Evolutionary conservation across 2,888 invertebrate genomes (phyloP), one percentile per base, ranked within the genome.

Genomic region (Melieria picta): DNA sequence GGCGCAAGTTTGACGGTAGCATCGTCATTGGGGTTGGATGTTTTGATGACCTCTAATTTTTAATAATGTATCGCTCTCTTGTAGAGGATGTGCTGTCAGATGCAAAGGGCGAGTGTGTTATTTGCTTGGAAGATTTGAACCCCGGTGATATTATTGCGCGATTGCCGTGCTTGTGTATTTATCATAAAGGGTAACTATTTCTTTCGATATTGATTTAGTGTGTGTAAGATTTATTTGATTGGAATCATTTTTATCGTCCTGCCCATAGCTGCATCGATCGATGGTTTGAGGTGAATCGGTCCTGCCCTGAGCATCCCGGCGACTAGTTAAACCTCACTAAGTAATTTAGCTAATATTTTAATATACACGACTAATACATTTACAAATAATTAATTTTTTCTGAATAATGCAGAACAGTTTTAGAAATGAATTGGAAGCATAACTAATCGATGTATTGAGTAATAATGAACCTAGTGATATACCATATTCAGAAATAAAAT

Each of bases 271-370:
- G 99, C 90, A 98, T 99, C 90, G 98, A 99, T 90, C 93, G 94
- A 89, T 99, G 99, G 99, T 99, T 99, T 90, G 96, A 97, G 89
- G 95, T 97, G 87, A 99, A 98, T 90, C 93, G 98, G 88, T 96
- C 96, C 84, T 99, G 99, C 90, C 99, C 99, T 69, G 98, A 98
- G 89, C 99, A 99, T 90, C 98, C 99, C 81, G 94, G 95, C 83
- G 98, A 98, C 90, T 97, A 92, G 90, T 88, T 78, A 76, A 79
- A 86, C 81, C 79, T 78, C 79, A 77, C 77, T 76, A 79, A 78
- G 78, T 83, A 80, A 80, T 74, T 74, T 73, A 76, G 72, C 71
- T 68, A 73, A 73, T 69, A 70, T 69, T 73, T 74, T 70, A 70
- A 71, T 45, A 66, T 55, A 65, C 13, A 57, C 52, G 52, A 50